Conservation (phyloP, 2,797 vertebrate genomes). For the Crotalus adamanteus region DNA sequence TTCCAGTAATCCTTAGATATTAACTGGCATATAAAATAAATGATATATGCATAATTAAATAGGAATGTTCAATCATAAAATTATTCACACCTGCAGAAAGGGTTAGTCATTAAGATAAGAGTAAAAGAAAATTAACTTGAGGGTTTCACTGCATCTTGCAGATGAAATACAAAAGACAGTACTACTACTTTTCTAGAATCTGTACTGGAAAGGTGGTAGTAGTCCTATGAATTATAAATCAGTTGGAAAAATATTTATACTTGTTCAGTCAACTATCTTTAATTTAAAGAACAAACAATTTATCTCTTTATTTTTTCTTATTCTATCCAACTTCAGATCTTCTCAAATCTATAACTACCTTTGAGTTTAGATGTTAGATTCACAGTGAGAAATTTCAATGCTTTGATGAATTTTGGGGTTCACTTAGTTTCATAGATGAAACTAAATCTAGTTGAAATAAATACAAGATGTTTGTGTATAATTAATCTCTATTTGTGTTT, state of each 20-base stretch:
- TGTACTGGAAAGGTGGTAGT: background rate
- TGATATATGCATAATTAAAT: background rate
- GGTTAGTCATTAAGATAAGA: background rate
- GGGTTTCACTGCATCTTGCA: background rate
- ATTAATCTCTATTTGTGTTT: background rate
- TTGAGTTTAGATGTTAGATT: background rate
- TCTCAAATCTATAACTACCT: background rate
- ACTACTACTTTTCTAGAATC: background rate
- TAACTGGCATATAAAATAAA: background rate
- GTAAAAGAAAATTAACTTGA: background rate
- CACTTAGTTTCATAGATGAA: background rate
- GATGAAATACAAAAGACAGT: background rate
- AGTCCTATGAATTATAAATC: background rate
- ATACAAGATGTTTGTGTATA: background rate
- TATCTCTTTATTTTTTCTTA: background rate
- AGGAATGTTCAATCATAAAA: background rate
- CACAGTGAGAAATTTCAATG: background rate
- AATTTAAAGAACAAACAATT: background rate
- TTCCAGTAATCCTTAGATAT: background rate
- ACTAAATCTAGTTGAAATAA: background rate
- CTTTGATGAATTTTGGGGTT: background rate
- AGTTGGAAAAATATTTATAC: background rate
- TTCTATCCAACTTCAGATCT: background rate
- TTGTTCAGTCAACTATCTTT: background rate
- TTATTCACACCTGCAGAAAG: background rate